Conservation (phyloP, 2,888 invertebrate species). For the Drosophila fungiperda region DNA sequence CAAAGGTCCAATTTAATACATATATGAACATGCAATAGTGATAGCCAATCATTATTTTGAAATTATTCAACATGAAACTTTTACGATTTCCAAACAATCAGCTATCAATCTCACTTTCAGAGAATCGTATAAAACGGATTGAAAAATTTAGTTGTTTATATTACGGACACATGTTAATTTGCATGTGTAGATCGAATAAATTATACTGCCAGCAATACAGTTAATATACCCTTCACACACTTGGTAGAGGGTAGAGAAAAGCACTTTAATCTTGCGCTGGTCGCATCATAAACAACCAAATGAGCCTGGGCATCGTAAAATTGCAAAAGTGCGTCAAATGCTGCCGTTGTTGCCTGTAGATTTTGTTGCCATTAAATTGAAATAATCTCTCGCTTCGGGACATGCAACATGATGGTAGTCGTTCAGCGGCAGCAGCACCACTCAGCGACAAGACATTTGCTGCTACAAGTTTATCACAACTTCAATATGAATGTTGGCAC, state of each 20-base stretch:
- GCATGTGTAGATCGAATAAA: not conserved
- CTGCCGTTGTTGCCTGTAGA: slow-evolving; percentile 27
- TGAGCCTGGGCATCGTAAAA: slow-evolving; percentile 46
- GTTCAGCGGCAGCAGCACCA: slow-evolving; percentile 21
- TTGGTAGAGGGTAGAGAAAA: slow-evolving; percentile 41
- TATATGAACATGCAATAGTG: not conserved
- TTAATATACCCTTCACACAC: slow-evolving; percentile 32
- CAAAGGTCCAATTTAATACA: not conserved
- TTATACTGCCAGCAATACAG: not conserved
- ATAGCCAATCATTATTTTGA: not conserved
- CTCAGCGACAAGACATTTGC: slow-evolving; percentile 53
- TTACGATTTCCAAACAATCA: not conserved
- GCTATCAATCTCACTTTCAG: not conserved
- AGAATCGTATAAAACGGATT: not conserved
- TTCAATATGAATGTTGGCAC: slow-evolving; percentile 29
- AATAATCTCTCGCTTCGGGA: slow-evolving; percentile 43
- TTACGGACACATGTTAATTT: not conserved
- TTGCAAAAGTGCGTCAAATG: slow-evolving; percentile 61
- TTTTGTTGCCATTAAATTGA: slow-evolving; percentile 47
- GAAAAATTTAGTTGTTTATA: not conserved
- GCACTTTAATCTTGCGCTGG: slow-evolving; percentile 55
- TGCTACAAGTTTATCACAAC: slow-evolving; percentile 39
- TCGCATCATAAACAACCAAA: slow-evolving; percentile 53
- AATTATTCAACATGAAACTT: not conserved
- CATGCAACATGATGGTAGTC: slow-evolving; percentile 35